Evolutionary conservation across 2,113 vertebrate genomes (phyloP).

Genomic region (Gorsachius goisagi): DNA sequence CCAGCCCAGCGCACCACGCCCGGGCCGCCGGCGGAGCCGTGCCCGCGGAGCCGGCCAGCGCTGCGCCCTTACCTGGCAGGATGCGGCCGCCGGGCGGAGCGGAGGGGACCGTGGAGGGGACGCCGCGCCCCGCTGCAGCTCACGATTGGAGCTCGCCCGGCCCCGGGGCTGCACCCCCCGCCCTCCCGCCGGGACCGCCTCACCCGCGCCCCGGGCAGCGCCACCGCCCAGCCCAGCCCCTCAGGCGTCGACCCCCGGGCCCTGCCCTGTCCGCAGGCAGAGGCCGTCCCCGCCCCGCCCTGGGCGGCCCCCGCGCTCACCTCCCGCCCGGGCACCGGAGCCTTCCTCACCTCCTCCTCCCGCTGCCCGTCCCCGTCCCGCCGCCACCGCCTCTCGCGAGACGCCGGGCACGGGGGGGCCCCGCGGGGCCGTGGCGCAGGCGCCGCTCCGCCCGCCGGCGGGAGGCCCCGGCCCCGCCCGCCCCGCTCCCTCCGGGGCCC

Average conservation of each 20-base stretch:
- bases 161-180: background rate
- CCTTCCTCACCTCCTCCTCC: background rate
- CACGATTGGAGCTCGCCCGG: background rate
- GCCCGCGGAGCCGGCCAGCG: background rate
- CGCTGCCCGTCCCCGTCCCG: background rate
- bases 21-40: background rate
- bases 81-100: background rate
- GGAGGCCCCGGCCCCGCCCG: background rate
- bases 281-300: background rate
- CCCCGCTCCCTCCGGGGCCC: too few species aligned
- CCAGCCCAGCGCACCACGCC: background rate
- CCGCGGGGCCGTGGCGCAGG: background rate
- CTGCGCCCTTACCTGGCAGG: background rate
- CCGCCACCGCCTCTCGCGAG: slow-evolving; percentile 38
- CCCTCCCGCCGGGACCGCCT: background rate
- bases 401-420: background rate
- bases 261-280: background rate
- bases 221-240: background rate
- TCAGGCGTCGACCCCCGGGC: background rate
- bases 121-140: background rate
- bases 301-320: slow-evolving; percentile 7
- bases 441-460: background rate
- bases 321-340: background rate
- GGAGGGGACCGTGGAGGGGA: background rate
- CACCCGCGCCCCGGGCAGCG: background rate